Evolutionary conservation across 1,140 invertebrate genomes (phyloP).

Genomic region (Phocides pigmalion): DNA sequence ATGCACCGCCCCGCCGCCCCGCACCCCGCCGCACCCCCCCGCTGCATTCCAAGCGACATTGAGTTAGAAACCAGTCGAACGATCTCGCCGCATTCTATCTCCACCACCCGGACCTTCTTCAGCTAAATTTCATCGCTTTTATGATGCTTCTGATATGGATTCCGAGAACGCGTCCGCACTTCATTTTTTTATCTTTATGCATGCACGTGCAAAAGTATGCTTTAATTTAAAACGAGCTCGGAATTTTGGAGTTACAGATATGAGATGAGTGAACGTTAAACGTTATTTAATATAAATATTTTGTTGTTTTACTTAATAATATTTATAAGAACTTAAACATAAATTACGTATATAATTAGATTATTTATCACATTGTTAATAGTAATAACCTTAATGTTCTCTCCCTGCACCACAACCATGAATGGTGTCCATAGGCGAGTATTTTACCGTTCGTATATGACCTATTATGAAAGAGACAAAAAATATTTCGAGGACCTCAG

Average conservation of each 20-base stretch:
- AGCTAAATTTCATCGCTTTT: conserved; percentile 54
- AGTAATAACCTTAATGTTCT: too few species aligned
- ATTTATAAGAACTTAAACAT: not conserved
- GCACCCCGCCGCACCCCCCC: conserved; percentile 38
- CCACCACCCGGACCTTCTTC: conserved; percentile 66
- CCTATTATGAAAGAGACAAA: conserved; percentile 29
- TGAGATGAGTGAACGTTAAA: not conserved
- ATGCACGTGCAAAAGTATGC: conserved; percentile 10
- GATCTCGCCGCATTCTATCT: conserved; percentile 71
- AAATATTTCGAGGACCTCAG: conserved; percentile 23
- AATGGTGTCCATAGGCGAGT: not conserved
- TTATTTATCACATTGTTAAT: too few species aligned
- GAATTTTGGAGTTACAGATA: conserved; percentile 8
- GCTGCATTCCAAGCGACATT: conserved; percentile 79
- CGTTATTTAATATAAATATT: not conserved
- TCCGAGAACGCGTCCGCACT: conserved; percentile 41
- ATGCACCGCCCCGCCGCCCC: conserved; percentile 53
- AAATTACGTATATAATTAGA: too few species aligned
- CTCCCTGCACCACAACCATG: too few species aligned
- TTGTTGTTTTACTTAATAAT: not conserved
- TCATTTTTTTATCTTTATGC: conserved; percentile 33
- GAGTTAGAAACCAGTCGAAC: conserved; percentile 79
- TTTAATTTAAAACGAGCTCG: conserved; percentile 15
- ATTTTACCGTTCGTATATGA: conserved; percentile 12
- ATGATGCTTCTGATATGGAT: conserved; percentile 45